Conservation (phyloP, 2,888 invertebrate species). For the Plebejus melissa region DNA sequence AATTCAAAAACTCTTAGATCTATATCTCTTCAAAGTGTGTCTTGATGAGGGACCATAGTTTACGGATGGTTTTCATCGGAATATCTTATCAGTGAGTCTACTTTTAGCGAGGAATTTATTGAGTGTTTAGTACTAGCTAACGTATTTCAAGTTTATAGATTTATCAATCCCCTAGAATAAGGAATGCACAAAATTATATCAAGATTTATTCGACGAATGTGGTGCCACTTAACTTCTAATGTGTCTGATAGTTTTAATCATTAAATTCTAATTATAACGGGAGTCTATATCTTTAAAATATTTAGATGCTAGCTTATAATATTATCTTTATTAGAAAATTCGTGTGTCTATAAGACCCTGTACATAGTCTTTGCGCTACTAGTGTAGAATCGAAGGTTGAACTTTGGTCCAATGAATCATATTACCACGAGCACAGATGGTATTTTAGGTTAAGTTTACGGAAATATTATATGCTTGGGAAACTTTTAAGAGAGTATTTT, state of each 20-base stretch:
- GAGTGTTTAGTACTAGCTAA: constrained; percentile 45
- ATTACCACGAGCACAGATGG: constrained; percentile 66
- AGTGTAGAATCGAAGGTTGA: constrained; percentile 71
- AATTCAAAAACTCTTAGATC: constrained; percentile 55
- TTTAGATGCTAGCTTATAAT: constrained; percentile 24
- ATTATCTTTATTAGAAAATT: constrained; percentile 34
- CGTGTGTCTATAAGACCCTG: constrained; percentile 38
- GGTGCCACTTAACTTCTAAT: constrained; percentile 67
- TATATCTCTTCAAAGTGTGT: constrained; percentile 52
- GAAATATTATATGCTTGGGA: constrained; percentile 13
- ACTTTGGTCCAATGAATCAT: constrained; percentile 77
- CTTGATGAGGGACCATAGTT: constrained; percentile 68
- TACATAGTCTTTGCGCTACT: constrained; percentile 39
- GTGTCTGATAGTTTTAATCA: constrained; percentile 36
- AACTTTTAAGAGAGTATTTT: constrained; percentile 22
- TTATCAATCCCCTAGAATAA: constrained; percentile 53
- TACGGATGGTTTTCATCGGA: constrained; percentile 56
- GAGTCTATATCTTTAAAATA: constrained; percentile 18
- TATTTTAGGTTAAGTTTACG: constrained; percentile 51
- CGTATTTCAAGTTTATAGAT: constrained; percentile 41
- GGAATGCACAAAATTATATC: constrained; percentile 64
- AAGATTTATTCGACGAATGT: constrained; percentile 50
- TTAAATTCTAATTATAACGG: background rate
- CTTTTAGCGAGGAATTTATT: constrained; percentile 39
- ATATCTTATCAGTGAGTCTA: constrained; percentile 50